These are phyloP conservation scores for Corvus moneduloides DNA, from an alignment of 2,113 vertebrate genomes.

Conservation along the genomic window DNA sequence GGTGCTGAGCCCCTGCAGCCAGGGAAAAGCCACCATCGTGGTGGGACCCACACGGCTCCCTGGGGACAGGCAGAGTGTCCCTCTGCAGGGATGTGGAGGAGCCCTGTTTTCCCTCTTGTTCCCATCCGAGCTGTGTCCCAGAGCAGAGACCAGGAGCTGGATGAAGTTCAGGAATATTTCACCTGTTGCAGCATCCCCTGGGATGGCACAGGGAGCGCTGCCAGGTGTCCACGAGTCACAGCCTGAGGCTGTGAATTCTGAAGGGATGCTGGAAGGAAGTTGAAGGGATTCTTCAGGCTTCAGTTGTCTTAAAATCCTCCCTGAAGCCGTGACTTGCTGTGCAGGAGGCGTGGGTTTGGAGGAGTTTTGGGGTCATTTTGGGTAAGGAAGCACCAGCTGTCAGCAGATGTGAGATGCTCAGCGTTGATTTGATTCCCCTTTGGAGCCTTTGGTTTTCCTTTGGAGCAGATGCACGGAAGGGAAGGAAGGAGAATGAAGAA, in stretches of 20 bases:
- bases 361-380: not conserved
- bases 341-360: not conserved
- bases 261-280: not conserved
- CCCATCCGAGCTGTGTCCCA: not conserved
- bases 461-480: not conserved
- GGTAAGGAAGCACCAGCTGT: not conserved
- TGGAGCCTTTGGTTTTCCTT: not conserved
- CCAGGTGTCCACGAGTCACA: fast-evolving
- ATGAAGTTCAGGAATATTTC: not conserved
- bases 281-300: not conserved
- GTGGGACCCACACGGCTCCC: not conserved
- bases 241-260: not conserved
- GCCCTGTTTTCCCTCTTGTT: not conserved
- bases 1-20: not conserved
- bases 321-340: fast-evolving
- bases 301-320: fast-evolving
- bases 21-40: fast-evolving
- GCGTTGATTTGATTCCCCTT: not conserved
- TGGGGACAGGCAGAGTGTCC: not conserved
- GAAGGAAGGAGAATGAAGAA: not conserved
- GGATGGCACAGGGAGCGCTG: not conserved
- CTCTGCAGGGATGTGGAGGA: fast-evolving
- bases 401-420: not conserved
- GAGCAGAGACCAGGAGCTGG: not conserved
- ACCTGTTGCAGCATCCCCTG: not conserved